Percentiles rank a stretch among this genome's conserved stretches.
phyloP scores from a whole-genome alignment of 2,113 vertebrate genomes.

The Numenius arquata region DNA sequence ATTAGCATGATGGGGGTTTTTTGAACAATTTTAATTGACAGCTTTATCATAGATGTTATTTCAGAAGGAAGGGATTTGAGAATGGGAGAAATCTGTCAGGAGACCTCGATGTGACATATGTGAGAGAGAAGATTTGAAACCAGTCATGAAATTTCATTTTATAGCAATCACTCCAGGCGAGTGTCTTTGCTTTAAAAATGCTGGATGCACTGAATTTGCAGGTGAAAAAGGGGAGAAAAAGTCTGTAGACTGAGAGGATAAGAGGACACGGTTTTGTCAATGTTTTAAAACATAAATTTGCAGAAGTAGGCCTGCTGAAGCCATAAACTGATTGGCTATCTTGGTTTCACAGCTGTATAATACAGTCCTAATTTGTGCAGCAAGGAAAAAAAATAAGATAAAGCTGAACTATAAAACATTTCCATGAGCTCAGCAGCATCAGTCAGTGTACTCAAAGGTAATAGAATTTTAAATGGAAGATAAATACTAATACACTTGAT shows the following conservation, averaged over 20 bases:
- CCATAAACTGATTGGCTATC: not conserved
- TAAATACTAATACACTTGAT: not conserved
- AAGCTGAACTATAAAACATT: not conserved
- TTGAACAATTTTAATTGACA: not conserved
- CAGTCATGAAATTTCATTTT: not conserved
- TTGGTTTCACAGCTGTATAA: not conserved
- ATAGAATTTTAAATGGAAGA: constrained; percentile 37
- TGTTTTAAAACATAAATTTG: not conserved
- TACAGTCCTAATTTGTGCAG: not conserved
- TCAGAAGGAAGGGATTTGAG: not conserved
- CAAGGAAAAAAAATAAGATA: not conserved
- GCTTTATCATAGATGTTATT: not conserved
- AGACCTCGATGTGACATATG: not conserved
- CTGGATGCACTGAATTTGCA: not conserved
- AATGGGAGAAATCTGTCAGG: not conserved
- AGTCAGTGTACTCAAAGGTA: not conserved
- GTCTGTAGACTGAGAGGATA: not conserved
- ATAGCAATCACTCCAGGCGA: not conserved
- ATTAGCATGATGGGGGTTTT: not conserved
- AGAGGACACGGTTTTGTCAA: not conserved
- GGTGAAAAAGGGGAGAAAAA: not conserved
- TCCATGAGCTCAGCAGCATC: not conserved
- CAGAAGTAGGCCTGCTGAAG: not conserved
- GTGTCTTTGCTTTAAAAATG: not conserved
- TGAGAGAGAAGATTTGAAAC: not conserved